phyloP scores from a whole-genome alignment of 1,140 invertebrate species.

The Drosophila dunni region DNA sequence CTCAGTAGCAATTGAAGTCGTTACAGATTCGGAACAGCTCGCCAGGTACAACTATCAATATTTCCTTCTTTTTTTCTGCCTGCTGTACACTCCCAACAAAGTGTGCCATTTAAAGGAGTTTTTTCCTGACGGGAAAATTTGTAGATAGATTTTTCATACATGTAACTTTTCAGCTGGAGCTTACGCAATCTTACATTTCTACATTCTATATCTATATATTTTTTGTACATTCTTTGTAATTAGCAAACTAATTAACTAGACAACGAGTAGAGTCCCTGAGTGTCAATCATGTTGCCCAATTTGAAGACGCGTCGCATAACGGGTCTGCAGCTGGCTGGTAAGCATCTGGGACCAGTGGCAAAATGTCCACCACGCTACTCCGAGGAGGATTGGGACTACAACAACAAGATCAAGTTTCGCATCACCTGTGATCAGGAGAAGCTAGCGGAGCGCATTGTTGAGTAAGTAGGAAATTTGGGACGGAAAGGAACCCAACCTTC shows the following conservation, averaged over 20 bases:
- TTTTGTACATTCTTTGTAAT: background rate
- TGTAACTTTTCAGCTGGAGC: constrained; percentile 13
- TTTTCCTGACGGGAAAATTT: background rate
- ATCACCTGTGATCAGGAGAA: constrained; percentile 90
- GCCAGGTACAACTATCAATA: constrained; percentile 51
- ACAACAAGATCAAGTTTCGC: constrained; percentile 87
- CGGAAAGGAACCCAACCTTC: too few relatives aligned
- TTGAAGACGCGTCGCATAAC: constrained; percentile 71
- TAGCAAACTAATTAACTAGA: background rate
- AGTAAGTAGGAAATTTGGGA: constrained; percentile 63
- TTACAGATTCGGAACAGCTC: constrained; percentile 55
- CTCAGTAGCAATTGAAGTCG: constrained; percentile 45
- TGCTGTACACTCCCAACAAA: constrained; percentile 36
- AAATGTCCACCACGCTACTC: constrained; percentile 87
- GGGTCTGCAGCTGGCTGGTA: constrained; percentile 74
- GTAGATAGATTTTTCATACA: background rate
- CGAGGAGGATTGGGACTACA: constrained; percentile 89
- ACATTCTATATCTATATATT: background rate
- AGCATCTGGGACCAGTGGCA: constrained; percentile 85
- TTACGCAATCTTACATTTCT: constrained; percentile 58
- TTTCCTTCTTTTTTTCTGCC: background rate
- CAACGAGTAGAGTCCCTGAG: constrained; percentile 24
- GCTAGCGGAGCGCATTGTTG: constrained; percentile 89
- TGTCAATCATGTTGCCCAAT: constrained; percentile 70
- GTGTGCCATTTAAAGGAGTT: constrained; percentile 41